Percentiles rank a stretch among this genome's conserved stretches.
Conservation (phyloP, 1,140 invertebrate genomes). For the Samia ricini region DNA sequence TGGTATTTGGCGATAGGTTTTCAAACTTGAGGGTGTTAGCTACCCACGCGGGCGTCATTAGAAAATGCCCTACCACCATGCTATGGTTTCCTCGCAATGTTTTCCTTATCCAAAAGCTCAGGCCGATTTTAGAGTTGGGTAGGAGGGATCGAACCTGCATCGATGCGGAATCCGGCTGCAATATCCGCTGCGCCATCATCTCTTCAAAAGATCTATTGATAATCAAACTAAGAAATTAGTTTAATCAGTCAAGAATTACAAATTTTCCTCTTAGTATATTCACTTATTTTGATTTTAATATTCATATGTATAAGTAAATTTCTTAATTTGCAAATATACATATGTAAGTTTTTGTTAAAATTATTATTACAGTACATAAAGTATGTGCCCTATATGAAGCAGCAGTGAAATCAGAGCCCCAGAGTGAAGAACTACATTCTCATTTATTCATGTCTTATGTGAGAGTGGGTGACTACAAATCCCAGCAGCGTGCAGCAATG, state of each 20-base stretch:
- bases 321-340: neutral
- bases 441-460: constrained; percentile 98
- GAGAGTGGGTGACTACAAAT: constrained; percentile 91
- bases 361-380: constrained; percentile 83
- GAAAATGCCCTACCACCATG: no score
- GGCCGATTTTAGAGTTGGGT: no score
- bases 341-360: neutral
- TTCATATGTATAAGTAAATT: neutral
- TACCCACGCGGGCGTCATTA: no score
- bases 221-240: neutral
- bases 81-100: no score
- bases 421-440: constrained; percentile 94
- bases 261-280: no score
- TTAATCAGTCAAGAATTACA: no score
- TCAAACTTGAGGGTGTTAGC: neutral
- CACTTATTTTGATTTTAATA: no score
- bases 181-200: no score
- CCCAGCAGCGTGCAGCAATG: constrained; percentile 94
- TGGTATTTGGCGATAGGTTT: no score
- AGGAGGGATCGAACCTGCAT: no score
- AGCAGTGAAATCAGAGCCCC: constrained; percentile 90
- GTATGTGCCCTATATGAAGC: constrained; percentile 94
- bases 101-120: no score
- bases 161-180: no score
- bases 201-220: neutral